Evolutionary conservation across 2,888 invertebrate genomes (phyloP).

Genomic region (Chrysopilus asiliformis): DNA sequence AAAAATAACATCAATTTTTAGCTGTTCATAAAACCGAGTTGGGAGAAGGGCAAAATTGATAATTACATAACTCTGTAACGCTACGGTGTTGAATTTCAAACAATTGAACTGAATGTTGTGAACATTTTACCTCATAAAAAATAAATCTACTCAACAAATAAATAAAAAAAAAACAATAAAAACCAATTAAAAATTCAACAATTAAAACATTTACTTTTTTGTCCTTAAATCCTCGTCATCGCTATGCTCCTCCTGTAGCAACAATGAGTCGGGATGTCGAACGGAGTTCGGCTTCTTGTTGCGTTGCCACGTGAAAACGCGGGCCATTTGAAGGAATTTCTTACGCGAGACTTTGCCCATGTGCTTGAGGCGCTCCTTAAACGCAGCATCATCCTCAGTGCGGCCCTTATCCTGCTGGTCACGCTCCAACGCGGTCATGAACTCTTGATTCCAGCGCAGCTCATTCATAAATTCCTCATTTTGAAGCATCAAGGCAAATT

Average conservation of each 20-base stretch:
- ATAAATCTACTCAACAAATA: too few relatives aligned
- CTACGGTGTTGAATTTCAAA: too few relatives aligned
- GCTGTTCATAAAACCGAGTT: too few relatives aligned
- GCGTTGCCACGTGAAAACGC: conserved; percentile 58
- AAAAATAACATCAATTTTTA: too few relatives aligned
- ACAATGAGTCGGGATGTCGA: conserved; percentile 42
- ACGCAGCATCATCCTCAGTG: conserved; percentile 53
- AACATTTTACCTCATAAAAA: too few relatives aligned
- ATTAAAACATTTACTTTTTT: conserved; percentile 5
- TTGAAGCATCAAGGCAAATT: conserved; percentile 73
- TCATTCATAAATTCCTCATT: conserved; percentile 86
- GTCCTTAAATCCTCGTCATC: conserved; percentile 40
- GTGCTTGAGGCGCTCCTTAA: conserved; percentile 63
- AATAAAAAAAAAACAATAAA: too few relatives aligned
- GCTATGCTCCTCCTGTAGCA: conserved; percentile 48
- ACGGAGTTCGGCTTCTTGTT: conserved; percentile 38
- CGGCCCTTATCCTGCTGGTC: conserved; percentile 46
- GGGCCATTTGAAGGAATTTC: conserved; percentile 66
- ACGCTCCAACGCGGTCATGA: conserved; percentile 68
- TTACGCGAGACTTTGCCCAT: conserved; percentile 75
- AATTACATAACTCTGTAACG: too few relatives aligned
- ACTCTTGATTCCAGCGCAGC: conserved; percentile 72
- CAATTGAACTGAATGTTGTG: too few relatives aligned
- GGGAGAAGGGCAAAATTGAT: too few relatives aligned
- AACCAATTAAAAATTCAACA: too few relatives aligned